Conservation (phyloP, 2,797 vertebrate genomes). For the Enteromius fasciolatus region DNA sequence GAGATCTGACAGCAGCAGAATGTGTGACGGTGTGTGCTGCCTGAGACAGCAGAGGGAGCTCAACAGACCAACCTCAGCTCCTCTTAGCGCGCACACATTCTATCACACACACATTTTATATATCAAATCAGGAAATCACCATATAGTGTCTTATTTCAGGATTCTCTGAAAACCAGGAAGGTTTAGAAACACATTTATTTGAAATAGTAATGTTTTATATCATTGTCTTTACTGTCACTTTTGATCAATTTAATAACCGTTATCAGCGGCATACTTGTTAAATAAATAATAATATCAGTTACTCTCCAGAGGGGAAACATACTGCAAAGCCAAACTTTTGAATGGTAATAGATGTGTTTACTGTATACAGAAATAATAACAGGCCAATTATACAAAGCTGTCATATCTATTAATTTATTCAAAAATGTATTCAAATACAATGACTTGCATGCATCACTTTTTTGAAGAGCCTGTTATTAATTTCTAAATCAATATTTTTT, state of each 20-base stretch:
- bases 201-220: not conserved
- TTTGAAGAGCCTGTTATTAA: not conserved
- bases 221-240: not conserved
- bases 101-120: constrained; percentile 4
- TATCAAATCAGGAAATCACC: not conserved
- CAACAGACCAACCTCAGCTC: constrained; percentile 59
- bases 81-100: constrained; percentile 22
- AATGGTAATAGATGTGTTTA: not conserved
- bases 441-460: not conserved
- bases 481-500: not conserved
- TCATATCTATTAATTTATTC: not conserved
- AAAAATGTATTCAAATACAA: not conserved
- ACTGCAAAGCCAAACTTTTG: not conserved
- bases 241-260: not conserved
- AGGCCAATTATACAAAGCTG: not conserved
- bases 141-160: not conserved
- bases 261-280: not conserved
- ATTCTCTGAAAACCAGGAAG: not conserved
- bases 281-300: not conserved
- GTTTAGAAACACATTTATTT: not conserved
- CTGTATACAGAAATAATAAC: not conserved
- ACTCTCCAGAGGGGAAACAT: not conserved
- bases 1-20: constrained; percentile 52
- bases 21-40: constrained; percentile 47
- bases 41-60: constrained; percentile 70